A percentile compares a stretch with the other conserved stretches of the same genome.
phyloP scores from a whole-genome alignment of 2,113 vertebrate genomes.

The Myotis brandtii region DNA sequence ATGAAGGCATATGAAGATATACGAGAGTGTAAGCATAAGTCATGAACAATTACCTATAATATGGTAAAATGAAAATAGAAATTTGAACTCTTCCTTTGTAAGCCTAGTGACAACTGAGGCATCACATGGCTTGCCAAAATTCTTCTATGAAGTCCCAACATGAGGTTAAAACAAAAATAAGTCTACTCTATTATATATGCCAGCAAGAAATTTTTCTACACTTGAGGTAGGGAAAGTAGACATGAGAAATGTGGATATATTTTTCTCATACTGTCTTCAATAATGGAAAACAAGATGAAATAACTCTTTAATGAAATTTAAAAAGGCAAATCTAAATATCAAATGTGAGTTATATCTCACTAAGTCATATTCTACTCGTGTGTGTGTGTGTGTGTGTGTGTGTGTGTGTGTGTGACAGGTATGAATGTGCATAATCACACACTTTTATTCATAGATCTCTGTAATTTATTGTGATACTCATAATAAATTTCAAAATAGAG shows the following conservation, averaged over 20 bases:
- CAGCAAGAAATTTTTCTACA: background rate
- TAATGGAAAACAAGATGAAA: background rate
- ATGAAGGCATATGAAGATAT: background rate
- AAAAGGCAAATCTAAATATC: background rate
- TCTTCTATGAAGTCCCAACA: background rate
- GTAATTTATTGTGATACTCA: background rate
- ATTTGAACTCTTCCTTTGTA: background rate
- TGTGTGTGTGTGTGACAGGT: background rate
- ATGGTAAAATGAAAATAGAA: slow-evolving; percentile 11
- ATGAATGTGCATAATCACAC: background rate
- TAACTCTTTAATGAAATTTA: background rate
- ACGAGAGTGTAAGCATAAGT: background rate
- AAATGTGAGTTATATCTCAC: background rate
- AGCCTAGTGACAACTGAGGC: background rate
- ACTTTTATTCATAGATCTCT: background rate
- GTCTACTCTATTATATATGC: background rate
- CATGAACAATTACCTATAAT: background rate
- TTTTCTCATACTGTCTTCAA: background rate
- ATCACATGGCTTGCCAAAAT: background rate
- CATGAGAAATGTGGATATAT: background rate
- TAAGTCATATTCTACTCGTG: background rate
- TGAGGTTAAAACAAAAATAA: background rate
- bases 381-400: background rate
- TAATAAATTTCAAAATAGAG: background rate
- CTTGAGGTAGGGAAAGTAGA: background rate